Evolutionary conservation across 92 coral and sea anemone species (phyloP).

Genomic region (Actinostola sp.): DNA sequence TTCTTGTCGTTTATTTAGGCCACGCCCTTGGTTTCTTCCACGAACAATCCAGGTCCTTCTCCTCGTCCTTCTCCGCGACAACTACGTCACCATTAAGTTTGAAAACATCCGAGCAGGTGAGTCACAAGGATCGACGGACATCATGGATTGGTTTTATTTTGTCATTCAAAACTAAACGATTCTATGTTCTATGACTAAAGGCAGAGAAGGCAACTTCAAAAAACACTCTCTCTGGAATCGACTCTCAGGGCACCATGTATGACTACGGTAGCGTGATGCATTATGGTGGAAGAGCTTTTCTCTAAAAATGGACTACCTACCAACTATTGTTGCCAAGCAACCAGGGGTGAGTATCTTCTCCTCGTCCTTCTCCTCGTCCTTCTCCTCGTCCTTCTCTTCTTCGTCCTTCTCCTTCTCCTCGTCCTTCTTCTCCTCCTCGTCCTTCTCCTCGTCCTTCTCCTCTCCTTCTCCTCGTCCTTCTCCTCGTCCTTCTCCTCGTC

Average conservation of each 20-base stretch:
- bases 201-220: slow-evolving; percentile 10
- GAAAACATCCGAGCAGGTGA: slow-evolving; percentile 13
- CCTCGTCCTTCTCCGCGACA: slow-evolving; percentile 11
- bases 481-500: no score
- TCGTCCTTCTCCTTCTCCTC: no score
- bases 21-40: slow-evolving; percentile 31
- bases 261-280: slow-evolving; percentile 19
- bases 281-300: slow-evolving; percentile 5
- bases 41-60: slow-evolving; percentile 23
- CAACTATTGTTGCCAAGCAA: slow-evolving; percentile 13
- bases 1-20: not conserved
- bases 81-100: slow-evolving; percentile 6
- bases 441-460: no score
- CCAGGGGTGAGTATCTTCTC: slow-evolving; percentile 1
- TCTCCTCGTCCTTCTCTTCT: no score
- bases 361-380: not conserved
- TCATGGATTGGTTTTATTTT: no score
- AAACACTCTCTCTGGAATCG: slow-evolving; percentile 10
- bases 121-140: no score
- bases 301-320: slow-evolving; percentile 14
- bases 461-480: no score
- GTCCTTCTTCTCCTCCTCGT: no score
- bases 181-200: not conserved
- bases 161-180: not conserved
- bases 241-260: slow-evolving; percentile 10